Evolutionary conservation across 2,113 vertebrate genomes (phyloP).

Genomic region (Protobothrops flavoviridis): DNA sequence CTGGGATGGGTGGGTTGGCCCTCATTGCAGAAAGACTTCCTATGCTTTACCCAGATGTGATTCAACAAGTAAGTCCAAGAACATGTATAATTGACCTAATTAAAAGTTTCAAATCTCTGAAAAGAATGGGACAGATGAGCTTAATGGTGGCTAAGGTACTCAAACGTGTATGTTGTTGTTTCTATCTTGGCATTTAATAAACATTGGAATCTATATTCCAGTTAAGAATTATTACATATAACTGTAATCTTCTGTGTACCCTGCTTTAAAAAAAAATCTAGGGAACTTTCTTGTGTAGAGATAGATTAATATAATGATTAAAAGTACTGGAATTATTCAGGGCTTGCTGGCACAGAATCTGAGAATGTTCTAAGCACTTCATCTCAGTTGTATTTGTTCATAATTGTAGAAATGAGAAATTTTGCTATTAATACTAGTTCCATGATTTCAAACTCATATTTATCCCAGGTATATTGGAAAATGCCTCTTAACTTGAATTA

Average conservation of each 20-base stretch:
- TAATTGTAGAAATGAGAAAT: not conserved
- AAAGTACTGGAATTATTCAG: not conserved
- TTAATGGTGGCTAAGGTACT: not conserved
- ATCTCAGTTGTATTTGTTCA: not conserved
- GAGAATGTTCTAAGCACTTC: not conserved
- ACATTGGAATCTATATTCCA: conserved; percentile 3
- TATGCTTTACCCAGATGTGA: conserved; percentile 98
- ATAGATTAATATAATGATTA: not conserved
- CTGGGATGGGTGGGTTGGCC: conserved; percentile 95
- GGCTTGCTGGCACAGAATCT: not conserved
- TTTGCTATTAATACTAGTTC: not conserved
- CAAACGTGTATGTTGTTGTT: not conserved
- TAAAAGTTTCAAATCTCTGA: not conserved
- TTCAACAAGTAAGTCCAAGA: conserved; percentile 87
- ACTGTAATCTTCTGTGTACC: not conserved
- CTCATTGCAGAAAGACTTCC: conserved; percentile 96
- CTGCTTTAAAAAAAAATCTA: not conserved
- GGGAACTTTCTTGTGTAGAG: not conserved
- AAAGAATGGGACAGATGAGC: not conserved
- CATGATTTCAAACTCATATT: not conserved
- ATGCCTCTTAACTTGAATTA: not conserved
- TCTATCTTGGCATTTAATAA: not conserved
- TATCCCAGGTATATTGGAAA: not conserved
- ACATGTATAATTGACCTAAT: not conserved
- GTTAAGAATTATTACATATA: not conserved